Percentiles rank a stretch among this genome's conserved stretches.
These are phyloP conservation scores for Tiaroga cobitis DNA, from an alignment of 2,797 vertebrate species.

Conservation along the genomic window DNA sequence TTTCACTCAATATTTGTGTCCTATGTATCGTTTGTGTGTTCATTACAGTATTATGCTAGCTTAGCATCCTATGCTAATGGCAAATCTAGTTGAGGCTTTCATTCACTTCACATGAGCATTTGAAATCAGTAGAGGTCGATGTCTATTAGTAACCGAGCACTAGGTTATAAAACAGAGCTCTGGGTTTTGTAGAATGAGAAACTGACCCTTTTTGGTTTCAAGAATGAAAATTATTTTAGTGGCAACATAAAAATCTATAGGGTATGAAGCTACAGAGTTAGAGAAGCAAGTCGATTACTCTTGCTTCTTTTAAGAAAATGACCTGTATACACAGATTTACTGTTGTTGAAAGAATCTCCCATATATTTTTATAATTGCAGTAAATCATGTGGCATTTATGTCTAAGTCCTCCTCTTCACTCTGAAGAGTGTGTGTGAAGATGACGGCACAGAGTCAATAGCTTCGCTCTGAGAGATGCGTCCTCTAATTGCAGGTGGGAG, in stretches of 20 bases:
- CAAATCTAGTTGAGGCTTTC: neutral
- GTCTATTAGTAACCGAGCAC: neutral
- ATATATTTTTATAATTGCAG: slow-evolving; percentile 36
- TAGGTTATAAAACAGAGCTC: neutral
- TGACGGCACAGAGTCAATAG: slow-evolving; percentile 26
- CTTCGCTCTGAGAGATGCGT: slow-evolving; percentile 13
- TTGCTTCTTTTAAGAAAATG: slow-evolving; percentile 11
- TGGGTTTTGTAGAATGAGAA: neutral
- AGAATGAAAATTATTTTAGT: neutral
- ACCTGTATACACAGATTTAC: slow-evolving; percentile 20
- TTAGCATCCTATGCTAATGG: neutral
- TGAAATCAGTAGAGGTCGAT: neutral
- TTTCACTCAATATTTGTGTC: neutral
- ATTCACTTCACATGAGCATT: neutral
- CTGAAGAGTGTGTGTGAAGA: slow-evolving; percentile 21
- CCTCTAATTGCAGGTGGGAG: slow-evolving; percentile 18
- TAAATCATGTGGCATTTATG: slow-evolving; percentile 45
- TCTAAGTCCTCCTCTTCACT: slow-evolving; percentile 15
- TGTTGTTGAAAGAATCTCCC: slow-evolving; percentile 31
- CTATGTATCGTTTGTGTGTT: neutral
- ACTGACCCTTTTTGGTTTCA: slow-evolving; percentile 1
- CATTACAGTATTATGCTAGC: neutral
- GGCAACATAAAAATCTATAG: neutral
- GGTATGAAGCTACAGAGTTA: slow-evolving; percentile 11
- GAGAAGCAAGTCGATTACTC: neutral